Conservation (phyloP, 2,113 vertebrate genomes). For the Barbus barbus region DNA sequence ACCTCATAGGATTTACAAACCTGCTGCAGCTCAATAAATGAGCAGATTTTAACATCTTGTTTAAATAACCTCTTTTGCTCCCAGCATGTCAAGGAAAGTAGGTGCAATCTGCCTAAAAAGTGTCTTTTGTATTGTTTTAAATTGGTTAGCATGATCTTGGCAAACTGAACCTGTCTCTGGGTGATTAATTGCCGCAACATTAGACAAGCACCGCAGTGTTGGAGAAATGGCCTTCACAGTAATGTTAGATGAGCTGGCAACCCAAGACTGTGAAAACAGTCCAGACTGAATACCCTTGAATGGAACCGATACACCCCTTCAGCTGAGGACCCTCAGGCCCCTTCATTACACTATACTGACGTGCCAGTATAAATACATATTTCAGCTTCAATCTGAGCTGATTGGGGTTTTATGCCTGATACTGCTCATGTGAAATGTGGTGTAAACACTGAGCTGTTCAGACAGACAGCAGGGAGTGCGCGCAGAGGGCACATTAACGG, state of each 20-base stretch:
- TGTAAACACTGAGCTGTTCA: constrained; percentile 46
- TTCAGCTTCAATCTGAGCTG: constrained; percentile 45
- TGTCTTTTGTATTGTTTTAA: constrained; percentile 52
- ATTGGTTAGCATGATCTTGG: constrained; percentile 43
- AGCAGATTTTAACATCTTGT: constrained; percentile 56
- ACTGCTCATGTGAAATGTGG: constrained; percentile 34
- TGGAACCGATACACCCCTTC: constrained; percentile 44
- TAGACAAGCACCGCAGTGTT: constrained; percentile 52
- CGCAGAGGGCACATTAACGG: constrained; percentile 9
- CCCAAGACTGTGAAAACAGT: constrained; percentile 48
- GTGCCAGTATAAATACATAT: constrained; percentile 57
- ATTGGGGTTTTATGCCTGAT: constrained; percentile 28
- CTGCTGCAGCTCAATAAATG: constrained; percentile 32
- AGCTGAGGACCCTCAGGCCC: constrained; percentile 12
- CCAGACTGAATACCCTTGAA: constrained; percentile 39
- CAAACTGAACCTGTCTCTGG: constrained; percentile 47
- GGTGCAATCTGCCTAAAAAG: constrained; percentile 42
- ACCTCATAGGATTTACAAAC: background rate
- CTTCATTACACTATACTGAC: constrained; percentile 26
- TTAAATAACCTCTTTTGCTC: constrained; percentile 45
- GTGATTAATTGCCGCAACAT: constrained; percentile 56
- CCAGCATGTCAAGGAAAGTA: constrained; percentile 34
- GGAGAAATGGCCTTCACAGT: constrained; percentile 43
- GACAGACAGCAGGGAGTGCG: constrained; percentile 16
- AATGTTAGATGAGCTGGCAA: constrained; percentile 53